Conservation (phyloP, 2,888 invertebrate species). For the Capitulum mitella region DNA sequence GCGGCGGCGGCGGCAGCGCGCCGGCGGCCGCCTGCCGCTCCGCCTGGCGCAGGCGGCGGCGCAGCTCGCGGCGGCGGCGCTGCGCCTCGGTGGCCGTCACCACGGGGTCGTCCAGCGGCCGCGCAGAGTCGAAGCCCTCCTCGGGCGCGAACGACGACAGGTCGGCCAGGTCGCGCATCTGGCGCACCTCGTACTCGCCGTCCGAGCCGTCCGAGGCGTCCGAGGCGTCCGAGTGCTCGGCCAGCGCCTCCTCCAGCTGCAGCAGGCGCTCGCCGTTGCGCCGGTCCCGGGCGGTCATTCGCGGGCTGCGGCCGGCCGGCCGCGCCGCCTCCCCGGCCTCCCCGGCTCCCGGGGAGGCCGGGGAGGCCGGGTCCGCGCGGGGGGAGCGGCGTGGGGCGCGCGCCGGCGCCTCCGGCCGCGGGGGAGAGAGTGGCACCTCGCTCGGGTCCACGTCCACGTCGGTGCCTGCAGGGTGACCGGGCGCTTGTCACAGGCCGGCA, state of each 20-base stretch:
- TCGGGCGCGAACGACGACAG: not conserved
- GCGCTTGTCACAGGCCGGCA: too few relatives aligned
- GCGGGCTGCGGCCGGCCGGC: not conserved
- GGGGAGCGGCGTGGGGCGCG: not conserved
- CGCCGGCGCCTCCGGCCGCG: not conserved
- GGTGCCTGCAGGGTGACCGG: not conserved
- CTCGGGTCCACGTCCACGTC: not conserved
- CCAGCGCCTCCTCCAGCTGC: not conserved
- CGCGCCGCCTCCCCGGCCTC: not conserved
- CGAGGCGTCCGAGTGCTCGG: not conserved
- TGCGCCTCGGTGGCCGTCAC: conserved; percentile 24
- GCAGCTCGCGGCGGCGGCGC: not conserved
- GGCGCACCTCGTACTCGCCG: conserved; percentile 4
- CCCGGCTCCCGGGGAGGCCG: not conserved
- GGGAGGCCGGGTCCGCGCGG: not conserved
- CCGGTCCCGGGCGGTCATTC: not conserved
- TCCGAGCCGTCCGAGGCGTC: not conserved
- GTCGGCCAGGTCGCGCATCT: conserved; percentile 12
- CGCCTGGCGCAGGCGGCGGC: not conserved
- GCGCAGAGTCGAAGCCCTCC: conserved; percentile 13
- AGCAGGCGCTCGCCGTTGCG: not conserved
- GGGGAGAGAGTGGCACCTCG: not conserved
- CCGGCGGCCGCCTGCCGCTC: not conserved
- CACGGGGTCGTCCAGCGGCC: not conserved
- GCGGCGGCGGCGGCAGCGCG: too few relatives aligned